Percentiles rank a stretch among this genome's conserved stretches.
phyloP scores from a whole-genome alignment of 2,113 vertebrate species.

The Rhabdomys dilectus region DNA sequence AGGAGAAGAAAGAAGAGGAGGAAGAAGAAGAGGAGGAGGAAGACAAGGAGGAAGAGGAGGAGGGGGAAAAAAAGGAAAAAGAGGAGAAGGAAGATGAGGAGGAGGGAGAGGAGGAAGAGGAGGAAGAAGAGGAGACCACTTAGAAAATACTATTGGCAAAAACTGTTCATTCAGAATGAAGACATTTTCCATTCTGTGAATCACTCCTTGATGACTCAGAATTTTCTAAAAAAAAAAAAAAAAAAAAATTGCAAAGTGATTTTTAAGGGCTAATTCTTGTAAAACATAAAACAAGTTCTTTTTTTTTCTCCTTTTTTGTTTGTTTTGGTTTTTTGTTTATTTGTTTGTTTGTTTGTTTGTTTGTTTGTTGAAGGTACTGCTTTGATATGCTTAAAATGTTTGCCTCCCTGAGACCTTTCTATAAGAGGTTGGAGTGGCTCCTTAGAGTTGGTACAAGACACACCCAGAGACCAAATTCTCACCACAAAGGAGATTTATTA shows the following conservation, averaged over 20 bases:
- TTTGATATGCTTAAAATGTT: neutral
- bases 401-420: neutral
- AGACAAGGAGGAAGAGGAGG: too few species aligned
- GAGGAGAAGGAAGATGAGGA: too few species aligned
- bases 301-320: too few species aligned
- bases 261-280: neutral
- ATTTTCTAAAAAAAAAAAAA: conserved; percentile 20
- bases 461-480: neutral
- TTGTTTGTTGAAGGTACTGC: neutral
- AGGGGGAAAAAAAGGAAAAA: neutral
- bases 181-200: neutral
- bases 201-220: conserved; percentile 21
- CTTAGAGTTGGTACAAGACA: neutral
- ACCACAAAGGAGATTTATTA: neutral
- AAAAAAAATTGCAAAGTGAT: conserved; percentile 20
- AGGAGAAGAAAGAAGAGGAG: too few species aligned
- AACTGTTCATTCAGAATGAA: conserved; percentile 2
- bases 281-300: neutral
- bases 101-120: too few species aligned
- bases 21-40: too few species aligned
- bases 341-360: too few species aligned
- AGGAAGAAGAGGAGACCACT: neutral
- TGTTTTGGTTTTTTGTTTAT: too few species aligned
- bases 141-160: conserved; percentile 47
- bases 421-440: neutral